Evolutionary conservation across 2,113 vertebrate species (phyloP), one percentile per base, ranked within the genome.

Genomic region (Cololabis saira): DNA sequence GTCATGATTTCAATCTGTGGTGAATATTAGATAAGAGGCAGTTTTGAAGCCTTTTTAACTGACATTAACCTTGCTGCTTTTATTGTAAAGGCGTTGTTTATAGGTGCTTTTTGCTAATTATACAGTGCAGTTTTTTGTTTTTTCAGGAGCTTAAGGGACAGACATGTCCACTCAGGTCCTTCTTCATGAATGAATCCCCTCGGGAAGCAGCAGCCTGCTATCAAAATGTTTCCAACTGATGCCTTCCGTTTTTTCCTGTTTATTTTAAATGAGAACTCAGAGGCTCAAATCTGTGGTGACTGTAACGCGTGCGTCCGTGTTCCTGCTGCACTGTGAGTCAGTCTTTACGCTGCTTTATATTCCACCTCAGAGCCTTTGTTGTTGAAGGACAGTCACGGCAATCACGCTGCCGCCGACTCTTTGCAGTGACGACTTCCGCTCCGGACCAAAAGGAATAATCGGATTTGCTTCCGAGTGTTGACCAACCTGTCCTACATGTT

Each of bases 361-460:
- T 82, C 71, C 49, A 5, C 24, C 62, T 74, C 22, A 18, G 56
- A 37, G 14, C 11, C 0, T 10, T 41, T 71, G 59, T 67, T 30
- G 45, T 14, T 70, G 59, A 76, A 80, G 73, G 76, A 69, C 78
- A 76, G 71, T 4, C 60, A 30, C 40, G 47, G 43, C 73, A 61
- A 81, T 73, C 67, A 73, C 2, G 55, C 41, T 30, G 15, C 10
- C 21, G 11, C 43, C 49, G 58, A 58, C 60, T 79, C 21, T 67
- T 79, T 74, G 80, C 61, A 69, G 16, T 43, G 66, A 67, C 71
- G 53, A 56, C 61, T 86, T 67, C 49, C 5, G 6, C 10, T 37
- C 33, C 33, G 27, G 27, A 54, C 45, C 45, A 57, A 80, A 78
- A 58, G 48, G 41, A 74, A 72, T 72, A 66, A 78, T 86, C 63